Evolutionary conservation across 2,888 invertebrate species (phyloP).

Genomic region (Acleris emargana): DNA sequence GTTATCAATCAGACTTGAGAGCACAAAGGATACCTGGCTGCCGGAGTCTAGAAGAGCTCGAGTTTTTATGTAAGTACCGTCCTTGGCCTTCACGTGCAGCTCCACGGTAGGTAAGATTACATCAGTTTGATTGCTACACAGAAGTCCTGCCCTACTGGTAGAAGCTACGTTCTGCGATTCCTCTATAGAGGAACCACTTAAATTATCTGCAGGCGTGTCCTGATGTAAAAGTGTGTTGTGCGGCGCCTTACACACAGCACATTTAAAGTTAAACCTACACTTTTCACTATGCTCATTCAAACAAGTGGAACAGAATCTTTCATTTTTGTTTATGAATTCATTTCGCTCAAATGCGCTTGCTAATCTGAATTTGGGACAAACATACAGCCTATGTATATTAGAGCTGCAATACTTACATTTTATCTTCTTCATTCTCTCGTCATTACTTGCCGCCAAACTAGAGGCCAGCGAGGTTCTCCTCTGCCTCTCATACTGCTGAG

Average conservation of each 20-base stretch:
- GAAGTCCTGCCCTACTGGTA: not conserved
- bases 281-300: slow-evolving; percentile 10
- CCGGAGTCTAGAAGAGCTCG: slow-evolving; percentile 5
- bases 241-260: slow-evolving; percentile 6
- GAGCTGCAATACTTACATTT: slow-evolving; percentile 19
- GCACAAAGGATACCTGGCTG: slow-evolving; percentile 6
- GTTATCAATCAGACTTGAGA: not conserved
- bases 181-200: not conserved
- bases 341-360: not conserved
- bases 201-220: not conserved
- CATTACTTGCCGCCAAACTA: not conserved
- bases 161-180: not conserved
- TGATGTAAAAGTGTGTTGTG: slow-evolving; percentile 11
- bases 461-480: not conserved
- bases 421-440: not conserved
- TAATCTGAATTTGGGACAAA: slow-evolving; percentile 17
- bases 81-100: not conserved
- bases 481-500: not conserved
- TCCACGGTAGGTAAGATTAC: slow-evolving; percentile 3
- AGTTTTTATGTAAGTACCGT: slow-evolving; percentile 5
- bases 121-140: not conserved
- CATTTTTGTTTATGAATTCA: slow-evolving; percentile 4
- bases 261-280: slow-evolving; percentile 17
- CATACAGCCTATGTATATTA: not conserved
- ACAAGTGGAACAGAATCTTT: not conserved